Percentiles rank a stretch among this genome's conserved stretches.
phyloP scores from a whole-genome alignment of 2,797 vertebrate species.

The Thripadectes ignobilis region DNA sequence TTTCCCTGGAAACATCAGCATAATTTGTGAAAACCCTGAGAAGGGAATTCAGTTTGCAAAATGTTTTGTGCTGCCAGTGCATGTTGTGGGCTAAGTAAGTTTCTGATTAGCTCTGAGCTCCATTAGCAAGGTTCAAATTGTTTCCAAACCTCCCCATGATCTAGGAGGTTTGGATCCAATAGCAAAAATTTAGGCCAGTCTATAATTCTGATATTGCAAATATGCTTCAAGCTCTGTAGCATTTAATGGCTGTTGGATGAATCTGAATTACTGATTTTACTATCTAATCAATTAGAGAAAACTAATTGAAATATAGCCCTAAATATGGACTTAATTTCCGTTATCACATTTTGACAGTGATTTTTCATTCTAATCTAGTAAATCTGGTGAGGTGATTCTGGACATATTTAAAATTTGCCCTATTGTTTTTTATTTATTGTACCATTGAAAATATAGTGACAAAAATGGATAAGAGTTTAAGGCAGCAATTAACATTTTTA shows the following conservation, averaged over 20 bases:
- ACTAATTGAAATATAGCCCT: not conserved
- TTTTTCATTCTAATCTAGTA: constrained; percentile 6
- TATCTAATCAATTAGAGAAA: constrained; percentile 12
- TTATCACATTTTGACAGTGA: not conserved
- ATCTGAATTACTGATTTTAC: constrained; percentile 23
- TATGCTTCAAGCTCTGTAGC: not conserved
- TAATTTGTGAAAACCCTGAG: not conserved
- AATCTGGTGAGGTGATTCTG: not conserved
- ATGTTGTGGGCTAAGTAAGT: not conserved
- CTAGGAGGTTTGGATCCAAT: not conserved
- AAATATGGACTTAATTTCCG: constrained; percentile 10
- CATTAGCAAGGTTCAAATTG: not conserved
- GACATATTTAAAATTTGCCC: not conserved
- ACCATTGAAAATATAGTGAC: not conserved
- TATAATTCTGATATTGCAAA: not conserved
- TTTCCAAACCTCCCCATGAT: not conserved
- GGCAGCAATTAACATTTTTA: not conserved
- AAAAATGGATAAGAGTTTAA: not conserved
- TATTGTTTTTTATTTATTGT: not conserved
- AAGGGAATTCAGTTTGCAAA: not conserved
- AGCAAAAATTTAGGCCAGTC: not conserved
- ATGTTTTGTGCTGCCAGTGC: not conserved
- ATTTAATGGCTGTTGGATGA: not conserved
- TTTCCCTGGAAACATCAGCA: not conserved
- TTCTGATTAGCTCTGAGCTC: constrained; percentile 1